Percentiles rank a stretch among this genome's conserved stretches.
Evolutionary conservation across 2,888 invertebrate genomes (phyloP).

Genomic region (Noctua pronuba): DNA sequence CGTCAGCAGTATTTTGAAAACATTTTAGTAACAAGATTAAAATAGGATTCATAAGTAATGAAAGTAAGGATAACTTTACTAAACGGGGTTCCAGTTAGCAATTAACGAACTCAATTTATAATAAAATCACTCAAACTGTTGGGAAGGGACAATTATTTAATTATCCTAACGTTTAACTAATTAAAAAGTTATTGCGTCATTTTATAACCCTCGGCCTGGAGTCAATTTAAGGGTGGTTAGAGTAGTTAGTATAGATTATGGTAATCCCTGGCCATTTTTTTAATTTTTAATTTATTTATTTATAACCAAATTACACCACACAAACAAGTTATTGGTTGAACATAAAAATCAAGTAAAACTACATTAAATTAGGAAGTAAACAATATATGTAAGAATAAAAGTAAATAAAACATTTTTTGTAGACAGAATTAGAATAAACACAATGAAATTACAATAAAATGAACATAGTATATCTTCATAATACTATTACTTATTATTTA

Average conservation of each 20-base stretch:
- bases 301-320: too few species aligned
- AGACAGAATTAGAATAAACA: too few species aligned
- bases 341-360: too few species aligned
- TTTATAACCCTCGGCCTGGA: not conserved
- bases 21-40: not conserved
- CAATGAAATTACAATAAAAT: too few species aligned
- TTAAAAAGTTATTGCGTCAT: slow-evolving; percentile 27
- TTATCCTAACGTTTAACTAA: slow-evolving; percentile 16
- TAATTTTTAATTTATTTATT: too few species aligned
- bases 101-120: slow-evolving; percentile 15
- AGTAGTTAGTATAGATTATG: too few species aligned
- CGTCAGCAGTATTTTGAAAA: not conserved
- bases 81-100: slow-evolving; percentile 1
- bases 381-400: too few species aligned
- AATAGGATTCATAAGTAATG: slow-evolving; percentile 16
- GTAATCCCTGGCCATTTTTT: not conserved
- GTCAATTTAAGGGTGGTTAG: not conserved
- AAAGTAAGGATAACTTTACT: slow-evolving; percentile 20
- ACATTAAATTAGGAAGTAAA: too few species aligned
- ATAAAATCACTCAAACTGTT: slow-evolving; percentile 17
- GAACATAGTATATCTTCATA: too few species aligned
- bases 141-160: slow-evolving; percentile 25
- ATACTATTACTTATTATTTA: too few species aligned
- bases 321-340: too few species aligned
- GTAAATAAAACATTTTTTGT: too few species aligned